A percentile compares a stretch with the other conserved stretches of the same genome.
Conservation (phyloP, 2,113 vertebrate genomes). For the Trogon surrucura region DNA sequence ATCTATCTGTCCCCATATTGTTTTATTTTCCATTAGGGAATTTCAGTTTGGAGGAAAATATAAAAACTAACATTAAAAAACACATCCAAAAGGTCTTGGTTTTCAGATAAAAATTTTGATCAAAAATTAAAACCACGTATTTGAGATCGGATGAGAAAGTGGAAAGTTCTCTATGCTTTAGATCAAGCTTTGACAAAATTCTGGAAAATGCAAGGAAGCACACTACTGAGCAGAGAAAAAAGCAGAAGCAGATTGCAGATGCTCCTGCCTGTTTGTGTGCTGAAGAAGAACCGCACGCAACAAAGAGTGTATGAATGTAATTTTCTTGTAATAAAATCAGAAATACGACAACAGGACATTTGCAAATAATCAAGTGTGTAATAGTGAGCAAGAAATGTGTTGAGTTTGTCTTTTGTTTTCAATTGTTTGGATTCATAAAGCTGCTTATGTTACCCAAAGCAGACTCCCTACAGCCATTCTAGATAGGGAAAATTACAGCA, state of each 20-base stretch:
- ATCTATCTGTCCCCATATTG: fast-evolving
- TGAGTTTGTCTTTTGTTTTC: conserved; percentile 5
- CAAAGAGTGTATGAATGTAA: neutral
- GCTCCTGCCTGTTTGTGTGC: neutral
- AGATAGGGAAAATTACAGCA: neutral
- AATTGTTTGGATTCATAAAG: neutral
- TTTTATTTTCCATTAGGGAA: neutral
- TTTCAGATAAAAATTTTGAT: neutral
- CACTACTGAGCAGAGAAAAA: neutral
- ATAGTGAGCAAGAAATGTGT: neutral
- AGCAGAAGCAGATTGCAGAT: neutral
- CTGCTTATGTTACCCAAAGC: neutral
- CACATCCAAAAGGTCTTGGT: fast-evolving
- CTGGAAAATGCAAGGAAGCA: neutral
- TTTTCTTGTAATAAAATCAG: neutral
- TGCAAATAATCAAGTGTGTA: neutral
- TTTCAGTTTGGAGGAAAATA: neutral
- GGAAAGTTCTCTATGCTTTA: neutral
- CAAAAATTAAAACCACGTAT: neutral
- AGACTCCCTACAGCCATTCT: conserved; percentile 7
- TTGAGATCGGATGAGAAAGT: neutral
- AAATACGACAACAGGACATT: neutral
- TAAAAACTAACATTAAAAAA: neutral
- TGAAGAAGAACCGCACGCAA: neutral
- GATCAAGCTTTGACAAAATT: neutral